Evolutionary conservation across 30 jellyfish, hydroid and myxozoan species (phyloP).

Genomic region (Aurelia aurita): DNA sequence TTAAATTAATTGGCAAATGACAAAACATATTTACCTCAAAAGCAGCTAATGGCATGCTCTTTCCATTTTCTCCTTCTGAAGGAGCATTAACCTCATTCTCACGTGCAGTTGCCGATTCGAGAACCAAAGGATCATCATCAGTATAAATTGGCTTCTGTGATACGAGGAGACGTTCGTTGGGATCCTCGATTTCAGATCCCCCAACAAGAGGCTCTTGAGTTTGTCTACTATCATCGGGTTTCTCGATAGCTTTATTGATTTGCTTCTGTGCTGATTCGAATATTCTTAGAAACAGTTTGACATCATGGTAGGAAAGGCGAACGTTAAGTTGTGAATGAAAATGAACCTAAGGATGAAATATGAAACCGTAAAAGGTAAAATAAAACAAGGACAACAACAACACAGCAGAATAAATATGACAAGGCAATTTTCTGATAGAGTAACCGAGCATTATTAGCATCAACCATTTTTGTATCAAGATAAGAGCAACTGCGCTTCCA

Average conservation of each 20-base stretch:
- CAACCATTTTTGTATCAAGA: too few species aligned
- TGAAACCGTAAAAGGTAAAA: too few species aligned
- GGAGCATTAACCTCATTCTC: constrained; percentile 4
- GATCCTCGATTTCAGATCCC: neutral
- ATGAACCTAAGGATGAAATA: constrained; percentile 62
- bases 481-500: too few species aligned
- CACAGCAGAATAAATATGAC: too few species aligned
- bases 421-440: too few species aligned
- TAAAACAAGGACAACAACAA: too few species aligned
- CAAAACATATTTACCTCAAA: constrained; percentile 38
- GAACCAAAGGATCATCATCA: constrained; percentile 36
- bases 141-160: constrained; percentile 55
- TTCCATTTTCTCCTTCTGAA: constrained; percentile 3
- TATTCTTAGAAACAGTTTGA: constrained; percentile 83
- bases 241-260: constrained; percentile 56
- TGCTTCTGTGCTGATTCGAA: constrained; percentile 86
- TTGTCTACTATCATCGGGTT: constrained; percentile 8
- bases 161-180: constrained; percentile 27
- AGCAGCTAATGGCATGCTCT: constrained; percentile 51
- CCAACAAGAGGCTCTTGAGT: neutral
- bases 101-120: neutral
- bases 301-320: constrained; percentile 93
- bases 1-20: too few species aligned
- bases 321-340: constrained; percentile 85
- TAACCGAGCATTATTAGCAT: too few species aligned